These are phyloP conservation scores for Aplodontia rufa DNA, from an alignment of 2,113 vertebrate species.

Conservation along the genomic window DNA sequence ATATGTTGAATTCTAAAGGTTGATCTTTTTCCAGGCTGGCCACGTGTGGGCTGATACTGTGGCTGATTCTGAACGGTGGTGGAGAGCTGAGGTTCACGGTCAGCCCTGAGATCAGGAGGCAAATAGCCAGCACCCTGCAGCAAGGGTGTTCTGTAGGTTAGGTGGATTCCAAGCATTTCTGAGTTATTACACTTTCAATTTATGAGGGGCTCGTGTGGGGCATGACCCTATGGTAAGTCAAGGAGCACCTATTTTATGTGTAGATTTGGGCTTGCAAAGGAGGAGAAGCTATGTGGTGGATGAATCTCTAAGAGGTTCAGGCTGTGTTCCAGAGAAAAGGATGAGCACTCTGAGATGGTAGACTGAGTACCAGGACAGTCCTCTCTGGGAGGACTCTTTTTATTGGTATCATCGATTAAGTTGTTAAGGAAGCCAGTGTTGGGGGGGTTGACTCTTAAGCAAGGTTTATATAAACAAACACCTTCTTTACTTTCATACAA, in stretches of 20 bases:
- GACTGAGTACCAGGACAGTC: not conserved
- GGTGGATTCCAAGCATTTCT: not conserved
- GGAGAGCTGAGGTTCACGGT: too few species aligned
- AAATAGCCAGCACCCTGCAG: not conserved
- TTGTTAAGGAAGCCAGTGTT: not conserved
- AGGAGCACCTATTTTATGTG: not conserved
- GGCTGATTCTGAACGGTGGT: not conserved
- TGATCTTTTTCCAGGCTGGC: not conserved
- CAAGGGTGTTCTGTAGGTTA: not conserved
- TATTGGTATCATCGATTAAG: not conserved
- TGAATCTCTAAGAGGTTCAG: not conserved
- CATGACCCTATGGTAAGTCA: not conserved
- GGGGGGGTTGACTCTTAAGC: not conserved
- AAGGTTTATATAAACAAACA: not conserved
- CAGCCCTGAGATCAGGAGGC: not conserved
- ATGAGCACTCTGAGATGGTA: not conserved
- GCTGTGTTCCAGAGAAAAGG: not conserved
- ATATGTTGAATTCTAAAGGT: too few species aligned
- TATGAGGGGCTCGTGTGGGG: not conserved
- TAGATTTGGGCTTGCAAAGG: not conserved
- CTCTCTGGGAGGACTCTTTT: not conserved
- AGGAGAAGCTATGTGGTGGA: not conserved
- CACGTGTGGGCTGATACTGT: accelerated
- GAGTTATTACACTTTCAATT: not conserved
- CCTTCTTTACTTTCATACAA: not conserved